These are phyloP conservation scores for Cromileptes altivelis DNA, from an alignment of 2,113 vertebrate species.

Conservation along the genomic window DNA sequence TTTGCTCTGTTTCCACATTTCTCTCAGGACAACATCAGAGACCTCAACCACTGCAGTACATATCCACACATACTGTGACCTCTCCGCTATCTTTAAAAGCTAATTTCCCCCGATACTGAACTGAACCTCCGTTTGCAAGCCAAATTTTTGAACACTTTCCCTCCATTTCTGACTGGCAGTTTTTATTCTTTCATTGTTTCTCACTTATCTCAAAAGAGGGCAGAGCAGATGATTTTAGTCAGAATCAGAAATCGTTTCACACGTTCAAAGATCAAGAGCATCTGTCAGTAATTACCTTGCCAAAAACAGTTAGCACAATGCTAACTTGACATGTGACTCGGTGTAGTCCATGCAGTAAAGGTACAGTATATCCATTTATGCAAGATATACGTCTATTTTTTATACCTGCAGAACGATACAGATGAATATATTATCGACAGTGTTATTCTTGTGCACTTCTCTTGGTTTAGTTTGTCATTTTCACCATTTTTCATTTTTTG, in stretches of 20 bases:
- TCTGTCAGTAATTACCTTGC: slow-evolving; percentile 36
- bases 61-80: slow-evolving; percentile 27
- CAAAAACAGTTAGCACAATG: slow-evolving; percentile 31
- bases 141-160: slow-evolving; percentile 8
- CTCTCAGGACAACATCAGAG: slow-evolving; percentile 45
- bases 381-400: slow-evolving; percentile 29
- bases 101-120: no score
- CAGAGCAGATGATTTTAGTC: background rate
- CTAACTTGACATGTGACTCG: background rate
- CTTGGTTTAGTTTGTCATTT: background rate
- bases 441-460: background rate
- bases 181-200: slow-evolving; percentile 16
- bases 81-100: background rate
- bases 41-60: slow-evolving; percentile 44
- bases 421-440: background rate
- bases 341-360: slow-evolving; percentile 1
- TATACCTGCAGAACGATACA: slow-evolving; percentile 11
- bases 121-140: background rate
- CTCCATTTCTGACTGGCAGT: slow-evolving; percentile 6
- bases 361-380: background rate
- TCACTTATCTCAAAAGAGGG: background rate
- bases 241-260: background rate
- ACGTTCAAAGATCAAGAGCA: background rate
- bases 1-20: background rate
- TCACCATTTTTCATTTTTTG: no score